phyloP scores from a whole-genome alignment of 1,140 invertebrate species.

The Brachionus calyciflorus region DNA sequence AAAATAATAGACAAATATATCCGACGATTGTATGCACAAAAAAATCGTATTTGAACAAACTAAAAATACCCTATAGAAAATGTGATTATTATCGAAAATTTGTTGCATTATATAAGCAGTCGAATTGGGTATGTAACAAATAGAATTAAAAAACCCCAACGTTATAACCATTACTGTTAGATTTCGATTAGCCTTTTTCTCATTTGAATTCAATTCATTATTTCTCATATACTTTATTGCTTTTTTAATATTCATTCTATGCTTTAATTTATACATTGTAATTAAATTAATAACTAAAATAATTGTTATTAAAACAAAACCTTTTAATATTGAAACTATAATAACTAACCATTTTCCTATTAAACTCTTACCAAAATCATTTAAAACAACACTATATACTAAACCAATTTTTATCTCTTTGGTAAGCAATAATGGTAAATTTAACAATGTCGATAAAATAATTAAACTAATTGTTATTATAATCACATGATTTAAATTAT shows the following conservation, averaged over 20 bases:
- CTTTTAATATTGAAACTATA: background rate
- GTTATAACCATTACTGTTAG: background rate
- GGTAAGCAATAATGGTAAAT: background rate
- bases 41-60: constrained; percentile 17
- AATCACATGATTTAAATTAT: background rate
- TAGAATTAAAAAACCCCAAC: background rate
- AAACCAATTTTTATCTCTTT: background rate
- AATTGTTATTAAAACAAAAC: background rate
- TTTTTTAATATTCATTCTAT: background rate
- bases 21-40: background rate
- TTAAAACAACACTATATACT: background rate
- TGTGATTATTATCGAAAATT: background rate
- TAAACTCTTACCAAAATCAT: background rate
- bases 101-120: constrained; percentile 25
- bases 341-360: constrained; percentile 4
- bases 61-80: background rate
- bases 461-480: background rate
- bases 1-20: constrained; percentile 25
- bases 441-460: background rate
- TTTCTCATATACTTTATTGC: background rate
- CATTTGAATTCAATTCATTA: background rate
- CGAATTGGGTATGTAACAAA: background rate
- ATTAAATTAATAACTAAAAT: background rate
- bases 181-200: background rate
- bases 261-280: background rate